phyloP scores from a whole-genome alignment of 2,888 invertebrate genomes.

The Pristionchus japonicus region DNA sequence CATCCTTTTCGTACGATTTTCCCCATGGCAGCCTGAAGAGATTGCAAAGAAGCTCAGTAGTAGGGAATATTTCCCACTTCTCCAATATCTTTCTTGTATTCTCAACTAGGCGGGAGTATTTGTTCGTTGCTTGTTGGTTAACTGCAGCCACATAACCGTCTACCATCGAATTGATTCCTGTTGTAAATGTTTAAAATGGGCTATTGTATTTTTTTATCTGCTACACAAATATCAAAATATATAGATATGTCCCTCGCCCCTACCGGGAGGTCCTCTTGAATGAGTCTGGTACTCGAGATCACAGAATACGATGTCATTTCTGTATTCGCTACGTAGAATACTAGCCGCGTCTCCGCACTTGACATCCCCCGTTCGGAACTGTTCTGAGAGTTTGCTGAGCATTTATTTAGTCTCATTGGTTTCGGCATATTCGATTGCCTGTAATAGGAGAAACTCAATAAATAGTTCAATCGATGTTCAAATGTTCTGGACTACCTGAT shows the following conservation, averaged over 20 bases:
- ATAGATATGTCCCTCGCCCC: too few species aligned
- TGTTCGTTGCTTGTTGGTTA: slow-evolving; percentile 89
- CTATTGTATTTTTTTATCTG: too few species aligned
- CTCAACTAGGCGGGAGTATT: slow-evolving; percentile 85
- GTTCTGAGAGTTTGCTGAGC: slow-evolving; percentile 87
- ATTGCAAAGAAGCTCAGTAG: background rate
- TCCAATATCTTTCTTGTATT: slow-evolving; percentile 86
- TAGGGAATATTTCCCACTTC: background rate
- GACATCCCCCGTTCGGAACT: slow-evolving; percentile 87
- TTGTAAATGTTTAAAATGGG: too few species aligned
- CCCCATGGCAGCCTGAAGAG: slow-evolving; percentile 66
- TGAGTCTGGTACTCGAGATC: too few species aligned
- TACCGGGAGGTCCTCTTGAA: slow-evolving; percentile 81
- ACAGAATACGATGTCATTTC: slow-evolving; percentile 92
- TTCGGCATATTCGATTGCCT: slow-evolving; percentile 58
- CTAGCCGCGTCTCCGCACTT: slow-evolving; percentile 92
- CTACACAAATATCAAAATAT: too few species aligned
- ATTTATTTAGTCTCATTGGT: slow-evolving; percentile 80
- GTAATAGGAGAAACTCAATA: slow-evolving; percentile 41
- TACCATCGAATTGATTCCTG: slow-evolving; percentile 56
- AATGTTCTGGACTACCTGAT: too few species aligned
- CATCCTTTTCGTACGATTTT: slow-evolving; percentile 69
- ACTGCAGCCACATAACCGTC: slow-evolving; percentile 90
- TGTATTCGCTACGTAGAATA: slow-evolving; percentile 92
- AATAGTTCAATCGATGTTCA: too few species aligned